Base-by-base conservation (phyloP, 92 coral and sea anemone species). In the Epizoanthus fatuus region DNA sequence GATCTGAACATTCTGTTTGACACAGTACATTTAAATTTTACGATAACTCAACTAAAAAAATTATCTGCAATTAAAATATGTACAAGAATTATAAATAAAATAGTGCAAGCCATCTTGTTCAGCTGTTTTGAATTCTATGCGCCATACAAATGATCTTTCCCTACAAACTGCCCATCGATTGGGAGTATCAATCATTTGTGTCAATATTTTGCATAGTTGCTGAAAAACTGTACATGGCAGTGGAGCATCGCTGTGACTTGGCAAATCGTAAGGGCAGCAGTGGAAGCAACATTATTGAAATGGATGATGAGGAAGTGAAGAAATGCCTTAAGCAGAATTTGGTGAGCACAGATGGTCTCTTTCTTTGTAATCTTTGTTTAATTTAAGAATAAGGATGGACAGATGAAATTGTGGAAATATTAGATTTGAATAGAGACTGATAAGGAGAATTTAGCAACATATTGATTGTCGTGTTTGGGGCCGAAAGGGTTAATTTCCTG, bases 161-260 rank as follows among this genome's bases (percentile, higher is more conserved):
- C 3, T 63, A 20, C 38, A 20, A 20, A 32, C 69, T 10, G 13
- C n/a, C 15, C 69, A 63, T 3, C 13, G 1, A 10, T 63, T 63
- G 2, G 38, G 10, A 63, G 38, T 63, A 63, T 63, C 10, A 19
- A 63, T 63, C 14, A 19, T 54, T 57, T 47, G 47, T 59, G 14
- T 20, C 64, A 7, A 13, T n/a, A 15, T 38, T 45, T 12, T 39
- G 29, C 40, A 7, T 83, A 94, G 97, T 94, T 58, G 97, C 97
- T 7, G 93, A 91, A 42, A 78, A 86, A 81, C 65, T 94, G 72
- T 89, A 89, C 79, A 71, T 88, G 51, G 92, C 97, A 16, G 91
- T 91, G 10, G 95, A 93, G 59, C 88, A 80, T 53, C 90, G 97
- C 52, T 93, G 97, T 74, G 95, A 93, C 81, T 69, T 91, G 78